These are phyloP conservation scores for Ophraella communa DNA, from an alignment of 2,888 invertebrate genomes.

Conservation along the genomic window DNA sequence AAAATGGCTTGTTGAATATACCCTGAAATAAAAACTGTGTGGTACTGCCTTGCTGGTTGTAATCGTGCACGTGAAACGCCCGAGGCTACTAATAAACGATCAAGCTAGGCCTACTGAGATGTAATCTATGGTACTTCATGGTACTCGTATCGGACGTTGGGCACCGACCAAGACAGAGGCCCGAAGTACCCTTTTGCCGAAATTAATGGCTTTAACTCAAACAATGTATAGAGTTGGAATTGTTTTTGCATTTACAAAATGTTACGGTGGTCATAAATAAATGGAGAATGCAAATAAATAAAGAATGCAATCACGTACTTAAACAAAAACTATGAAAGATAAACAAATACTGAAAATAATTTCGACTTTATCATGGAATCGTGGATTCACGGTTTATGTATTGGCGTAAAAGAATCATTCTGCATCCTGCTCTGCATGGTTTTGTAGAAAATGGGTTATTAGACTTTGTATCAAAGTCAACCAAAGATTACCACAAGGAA, in stretches of 20 bases:
- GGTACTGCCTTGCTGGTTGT: slow-evolving; percentile 12
- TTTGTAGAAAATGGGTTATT: no score
- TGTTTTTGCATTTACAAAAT: not conserved
- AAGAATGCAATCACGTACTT: no score
- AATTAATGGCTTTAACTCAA: slow-evolving; percentile 8
- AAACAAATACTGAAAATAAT: no score
- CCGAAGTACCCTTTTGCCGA: slow-evolving; percentile 5
- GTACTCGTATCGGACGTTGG: slow-evolving; percentile 14
- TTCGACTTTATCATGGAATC: no score
- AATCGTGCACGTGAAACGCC: slow-evolving; percentile 60
- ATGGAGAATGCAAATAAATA: no score
- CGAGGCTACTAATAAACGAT: slow-evolving; percentile 50
- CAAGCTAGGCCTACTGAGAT: slow-evolving; percentile 37
- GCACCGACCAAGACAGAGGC: slow-evolving; percentile 4
- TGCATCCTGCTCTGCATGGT: no score
- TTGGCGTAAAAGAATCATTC: no score
- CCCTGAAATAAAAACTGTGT: not conserved
- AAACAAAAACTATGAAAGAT: no score
- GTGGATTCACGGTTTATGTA: no score
- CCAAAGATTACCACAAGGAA: no score
- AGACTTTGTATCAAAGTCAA: no score
- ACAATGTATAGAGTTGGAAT: not conserved
- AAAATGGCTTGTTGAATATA: no score
- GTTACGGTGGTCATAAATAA: not conserved
- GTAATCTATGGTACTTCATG: slow-evolving; percentile 35